phyloP scores from a whole-genome alignment of 2,888 invertebrate genomes.

The Drosophila antonietae region DNA sequence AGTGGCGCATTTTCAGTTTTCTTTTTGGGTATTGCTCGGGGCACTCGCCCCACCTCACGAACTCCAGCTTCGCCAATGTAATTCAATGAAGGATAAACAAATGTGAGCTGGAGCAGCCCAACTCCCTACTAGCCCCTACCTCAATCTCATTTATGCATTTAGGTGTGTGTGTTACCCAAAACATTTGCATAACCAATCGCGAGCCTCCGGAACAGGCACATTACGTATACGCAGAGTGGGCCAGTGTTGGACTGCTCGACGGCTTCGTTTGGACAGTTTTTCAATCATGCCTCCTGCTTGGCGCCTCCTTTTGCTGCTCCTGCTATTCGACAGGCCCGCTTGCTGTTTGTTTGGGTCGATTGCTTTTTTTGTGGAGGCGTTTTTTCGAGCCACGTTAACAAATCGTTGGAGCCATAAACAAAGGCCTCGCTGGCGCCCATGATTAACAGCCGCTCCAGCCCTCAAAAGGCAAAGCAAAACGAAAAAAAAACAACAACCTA shows the following conservation, averaged over 20 bases:
- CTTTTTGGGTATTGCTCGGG: conserved; percentile 35
- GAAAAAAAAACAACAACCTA: not conserved
- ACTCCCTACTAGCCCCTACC: not conserved
- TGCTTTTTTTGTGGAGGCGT: conserved; percentile 41
- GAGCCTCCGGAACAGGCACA: conserved; percentile 24
- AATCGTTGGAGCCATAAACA: conserved; percentile 52
- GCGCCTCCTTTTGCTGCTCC: not conserved
- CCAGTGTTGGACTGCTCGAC: conserved; percentile 4
- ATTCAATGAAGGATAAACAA: conserved; percentile 50
- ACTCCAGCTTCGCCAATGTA: conserved; percentile 18
- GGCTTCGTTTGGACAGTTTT: conserved; percentile 30
- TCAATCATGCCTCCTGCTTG: conserved; percentile 39
- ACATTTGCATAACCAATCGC: conserved; percentile 60
- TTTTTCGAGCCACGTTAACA: conserved; percentile 52
- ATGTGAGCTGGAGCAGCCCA: conserved; percentile 2
- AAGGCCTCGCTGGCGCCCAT: conserved; percentile 28
- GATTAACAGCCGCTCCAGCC: conserved; percentile 39
- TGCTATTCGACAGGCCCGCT: not conserved
- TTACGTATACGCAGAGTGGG: conserved; percentile 53
- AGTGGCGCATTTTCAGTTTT: conserved; percentile 13
- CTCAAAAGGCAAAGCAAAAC: not conserved
- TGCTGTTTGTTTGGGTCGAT: conserved; percentile 55
- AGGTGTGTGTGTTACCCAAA: conserved; percentile 29
- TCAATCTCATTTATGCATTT: not conserved
- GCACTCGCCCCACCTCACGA: not conserved